Base-by-base conservation (phyloP, 53 echinoderm and acorn worm genomes). In the Zoroaster sp. region DNA sequence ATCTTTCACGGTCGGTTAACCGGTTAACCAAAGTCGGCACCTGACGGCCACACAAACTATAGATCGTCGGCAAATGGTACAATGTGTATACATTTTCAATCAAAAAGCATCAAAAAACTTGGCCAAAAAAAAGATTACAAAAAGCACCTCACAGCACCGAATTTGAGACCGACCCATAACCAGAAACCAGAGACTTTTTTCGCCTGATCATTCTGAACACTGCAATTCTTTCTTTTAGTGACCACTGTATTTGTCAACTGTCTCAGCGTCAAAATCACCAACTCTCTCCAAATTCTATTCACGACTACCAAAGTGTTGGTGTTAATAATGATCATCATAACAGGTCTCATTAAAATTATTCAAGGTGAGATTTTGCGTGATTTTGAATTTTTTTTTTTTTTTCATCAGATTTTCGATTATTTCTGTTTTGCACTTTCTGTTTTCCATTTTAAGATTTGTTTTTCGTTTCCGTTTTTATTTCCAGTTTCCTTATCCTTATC, bases 201-300 rank as follows among this genome's bases (percentile, higher is more conserved):
- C n/a, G n/a, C n/a, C n/a, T n/a, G n/a, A n/a, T n/a, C n/a, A n/a
- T n/a, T n/a, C n/a, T n/a, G n/a, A n/a, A n/a, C n/a, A n/a, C n/a
- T n/a, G n/a, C n/a, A n/a, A n/a, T n/a, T n/a, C n/a, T n/a, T 40
- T 40, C 7, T 59, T 59, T 23, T 59, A 59, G 59, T 59, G 59
- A 25, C 3, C 21, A 25, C 23, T 9, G 80, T 79, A 23, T 79
- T 59, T 23, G 55, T 79, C 25, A 79, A 79, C 80, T 79, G 80
- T 38, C 8, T 39, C 15, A 79, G 80, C 23, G 80, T 79, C 12
- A n/a, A 25, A 7, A 39, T 36, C 35, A 38, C 80, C 0, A 55
- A 53, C 63, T 79, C 80, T 1, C 11, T 37, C 10, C 80, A 79
- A 25, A 59, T 79, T 36, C 38, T 55, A 9, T 79, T 79, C 40